Evolutionary conservation across 2,113 vertebrate species (phyloP).

Genomic region (Tichodroma muraria): DNA sequence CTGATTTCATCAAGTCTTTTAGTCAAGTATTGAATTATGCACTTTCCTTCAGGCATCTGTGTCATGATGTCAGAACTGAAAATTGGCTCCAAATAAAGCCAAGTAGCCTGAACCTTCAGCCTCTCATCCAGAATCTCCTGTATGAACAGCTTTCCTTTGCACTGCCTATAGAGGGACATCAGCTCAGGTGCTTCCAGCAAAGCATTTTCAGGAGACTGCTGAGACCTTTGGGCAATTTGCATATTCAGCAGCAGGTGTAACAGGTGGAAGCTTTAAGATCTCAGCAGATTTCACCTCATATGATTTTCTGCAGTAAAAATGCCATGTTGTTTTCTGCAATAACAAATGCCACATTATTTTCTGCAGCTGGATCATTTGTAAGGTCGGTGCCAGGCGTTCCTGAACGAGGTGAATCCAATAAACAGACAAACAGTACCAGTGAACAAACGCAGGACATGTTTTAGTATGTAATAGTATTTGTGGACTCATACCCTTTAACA

Average conservation of each 20-base stretch:
- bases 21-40: conserved; percentile 75
- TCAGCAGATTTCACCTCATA: neutral
- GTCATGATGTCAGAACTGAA: conserved; percentile 88
- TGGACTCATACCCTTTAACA: neutral
- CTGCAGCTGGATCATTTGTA: neutral
- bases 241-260: neutral
- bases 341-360: neutral
- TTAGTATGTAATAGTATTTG: neutral
- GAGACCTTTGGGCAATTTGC: neutral
- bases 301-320: neutral
- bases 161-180: conserved; percentile 65
- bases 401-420: neutral
- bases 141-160: conserved; percentile 81
- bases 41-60: conserved; percentile 88
- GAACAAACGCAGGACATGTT: neutral
- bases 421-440: neutral
- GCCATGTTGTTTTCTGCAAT: neutral
- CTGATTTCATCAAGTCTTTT: conserved; percentile 79
- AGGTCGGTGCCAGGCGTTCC: neutral
- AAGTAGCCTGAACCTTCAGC: conserved; percentile 86
- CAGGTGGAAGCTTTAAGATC: neutral
- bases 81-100: conserved; percentile 86
- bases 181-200: neutral
- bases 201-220: neutral
- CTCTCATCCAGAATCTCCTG: conserved; percentile 87